Evolutionary conservation across 2,113 vertebrate species (phyloP).

Genomic region (Oceanodroma tethys): DNA sequence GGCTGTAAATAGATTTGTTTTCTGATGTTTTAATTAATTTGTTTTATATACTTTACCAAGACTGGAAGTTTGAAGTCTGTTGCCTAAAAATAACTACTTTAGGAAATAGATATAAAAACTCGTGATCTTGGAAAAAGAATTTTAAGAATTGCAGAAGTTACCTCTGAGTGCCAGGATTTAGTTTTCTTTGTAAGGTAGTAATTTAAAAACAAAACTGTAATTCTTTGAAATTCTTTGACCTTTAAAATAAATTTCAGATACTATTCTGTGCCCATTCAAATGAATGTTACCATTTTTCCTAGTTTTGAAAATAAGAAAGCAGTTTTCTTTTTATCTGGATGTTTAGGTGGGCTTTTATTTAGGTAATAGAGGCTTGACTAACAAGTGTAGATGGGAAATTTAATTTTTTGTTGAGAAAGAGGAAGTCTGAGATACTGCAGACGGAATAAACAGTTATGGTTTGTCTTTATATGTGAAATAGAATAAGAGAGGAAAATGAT

Average conservation of each 20-base stretch:
- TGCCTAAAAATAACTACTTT: background rate
- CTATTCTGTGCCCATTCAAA: background rate
- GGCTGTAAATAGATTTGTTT: background rate
- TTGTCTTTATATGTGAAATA: background rate
- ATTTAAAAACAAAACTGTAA: background rate
- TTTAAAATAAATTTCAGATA: background rate
- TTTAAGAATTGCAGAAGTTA: background rate
- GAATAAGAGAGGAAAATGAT: background rate
- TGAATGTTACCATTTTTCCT: background rate
- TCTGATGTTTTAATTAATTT: background rate
- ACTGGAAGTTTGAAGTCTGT: background rate
- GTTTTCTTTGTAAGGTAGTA: background rate
- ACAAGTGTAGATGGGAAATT: background rate
- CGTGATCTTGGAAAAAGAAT: background rate
- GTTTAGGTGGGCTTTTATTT: background rate
- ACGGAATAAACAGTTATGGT: background rate
- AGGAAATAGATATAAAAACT: background rate
- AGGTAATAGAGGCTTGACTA: background rate
- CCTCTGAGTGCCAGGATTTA: background rate
- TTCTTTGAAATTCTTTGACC: background rate
- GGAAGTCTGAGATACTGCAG: background rate
- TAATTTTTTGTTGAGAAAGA: background rate
- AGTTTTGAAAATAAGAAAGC: background rate
- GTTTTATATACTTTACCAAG: background rate
- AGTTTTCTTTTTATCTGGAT: background rate